Percentiles rank a stretch among this genome's conserved stretches.
Conservation (phyloP, 2,113 vertebrate genomes). For the Heliornis fulica region DNA sequence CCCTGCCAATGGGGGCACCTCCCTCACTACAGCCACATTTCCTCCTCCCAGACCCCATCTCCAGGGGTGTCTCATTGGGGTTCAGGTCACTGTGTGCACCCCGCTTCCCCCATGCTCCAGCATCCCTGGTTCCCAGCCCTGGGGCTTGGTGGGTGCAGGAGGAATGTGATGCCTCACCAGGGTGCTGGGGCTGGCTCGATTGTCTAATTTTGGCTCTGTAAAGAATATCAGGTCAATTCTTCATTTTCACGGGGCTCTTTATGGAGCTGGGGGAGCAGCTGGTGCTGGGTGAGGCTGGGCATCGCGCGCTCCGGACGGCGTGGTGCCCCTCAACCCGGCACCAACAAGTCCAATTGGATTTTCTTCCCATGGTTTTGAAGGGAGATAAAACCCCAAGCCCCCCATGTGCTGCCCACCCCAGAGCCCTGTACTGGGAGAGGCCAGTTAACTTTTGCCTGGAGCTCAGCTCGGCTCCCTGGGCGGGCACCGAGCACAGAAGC, state of each 20-base stretch:
- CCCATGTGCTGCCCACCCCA: fast-evolving
- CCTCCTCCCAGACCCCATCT: fast-evolving
- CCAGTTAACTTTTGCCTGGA: neutral
- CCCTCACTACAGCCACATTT: fast-evolving
- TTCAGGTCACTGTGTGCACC: fast-evolving
- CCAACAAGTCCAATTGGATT: neutral
- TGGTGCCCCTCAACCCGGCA: neutral
- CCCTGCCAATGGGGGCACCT: fast-evolving
- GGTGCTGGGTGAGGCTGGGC: neutral
- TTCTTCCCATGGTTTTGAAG: neutral
- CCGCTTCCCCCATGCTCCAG: neutral
- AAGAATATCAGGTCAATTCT: neutral
- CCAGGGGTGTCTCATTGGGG: neutral
- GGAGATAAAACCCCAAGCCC: neutral
- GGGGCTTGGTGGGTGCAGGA: fast-evolving
- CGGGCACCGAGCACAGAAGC: neutral
- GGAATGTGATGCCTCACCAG: neutral
- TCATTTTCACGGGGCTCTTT: neutral
- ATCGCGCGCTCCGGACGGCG: fast-evolving
- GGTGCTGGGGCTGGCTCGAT: neutral
- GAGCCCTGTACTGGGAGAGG: neutral
- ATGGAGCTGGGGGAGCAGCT: neutral
- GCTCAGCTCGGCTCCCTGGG: neutral
- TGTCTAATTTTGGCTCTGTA: neutral
- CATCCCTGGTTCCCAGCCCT: neutral